Base-by-base conservation (phyloP, 2,888 invertebrate species). In the Tipula vernalis region DNA sequence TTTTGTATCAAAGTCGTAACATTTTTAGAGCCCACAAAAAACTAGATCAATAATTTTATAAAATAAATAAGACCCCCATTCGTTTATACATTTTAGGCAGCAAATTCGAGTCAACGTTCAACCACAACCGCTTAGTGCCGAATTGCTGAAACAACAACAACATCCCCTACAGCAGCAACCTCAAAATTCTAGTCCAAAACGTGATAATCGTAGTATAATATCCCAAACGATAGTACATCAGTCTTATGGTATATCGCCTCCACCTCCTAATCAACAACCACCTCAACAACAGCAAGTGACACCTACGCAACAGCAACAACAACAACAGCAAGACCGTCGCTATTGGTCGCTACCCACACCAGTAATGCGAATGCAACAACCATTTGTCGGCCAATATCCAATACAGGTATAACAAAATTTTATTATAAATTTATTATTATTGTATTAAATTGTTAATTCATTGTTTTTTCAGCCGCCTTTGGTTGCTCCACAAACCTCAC, bases 251-350 rank as follows among this genome's bases (percentile, higher is more conserved):
- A 90, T 91, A 39, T 83, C 85, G 13, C 5, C 85, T 28, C n/a
- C 86, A 51, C 39, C 39, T 36, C 36, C 51, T 10, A 36, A 51
- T n/a, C 86, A 13, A 47, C 86, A 47, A 47, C 13, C 18, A 44
- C 92, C 92, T 88, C 93, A 93, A 88, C 93, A 92, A 88, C 93
- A 93, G 87, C 92, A 92, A 13, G 92, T 93, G 87, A 92, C 92
- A 3, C 92, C 92, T 1, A 92, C 92, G 0, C 92, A 92, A 87
- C 92, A 39, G 28, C 28, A 92, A 88, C 93, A 93, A 88, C 93
- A 93, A 88, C 93, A 92, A 87, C 92, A 92, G 12, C 83, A 86
- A 13, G 44, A 85, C 44, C 85, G 42, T 10, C 39, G 85, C 6
- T 42, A 42, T 13, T 85, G 85, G 85, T 85, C 85, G 5, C 28